These are phyloP conservation scores for Eupithecia tripunctaria DNA, from an alignment of 2,888 invertebrate species.

Conservation along the genomic window DNA sequence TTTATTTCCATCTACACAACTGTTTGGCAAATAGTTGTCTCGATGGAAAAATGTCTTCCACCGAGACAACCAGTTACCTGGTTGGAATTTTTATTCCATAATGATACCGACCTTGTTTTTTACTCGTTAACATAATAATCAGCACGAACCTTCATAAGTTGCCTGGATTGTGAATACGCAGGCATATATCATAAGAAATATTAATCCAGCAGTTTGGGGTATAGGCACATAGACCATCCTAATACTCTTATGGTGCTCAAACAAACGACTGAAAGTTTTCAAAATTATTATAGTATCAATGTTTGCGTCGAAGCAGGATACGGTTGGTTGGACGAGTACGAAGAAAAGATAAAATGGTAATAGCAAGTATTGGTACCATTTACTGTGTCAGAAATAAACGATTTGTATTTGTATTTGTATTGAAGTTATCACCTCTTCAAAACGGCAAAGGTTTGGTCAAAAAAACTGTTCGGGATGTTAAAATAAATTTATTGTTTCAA, in stretches of 20 bases:
- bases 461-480: neutral
- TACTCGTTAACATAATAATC: slow-evolving; percentile 7
- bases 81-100: too few relatives aligned
- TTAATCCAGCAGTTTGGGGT: slow-evolving; percentile 24
- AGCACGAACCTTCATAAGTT: slow-evolving; percentile 19
- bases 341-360: neutral
- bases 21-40: too few relatives aligned
- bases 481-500: too few relatives aligned
- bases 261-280: neutral
- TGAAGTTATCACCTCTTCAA: neutral
- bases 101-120: neutral
- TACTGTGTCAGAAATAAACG: neutral
- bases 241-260: slow-evolving; percentile 5
- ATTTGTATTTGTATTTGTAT: too few relatives aligned
- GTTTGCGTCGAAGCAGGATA: neutral
- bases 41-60: too few relatives aligned
- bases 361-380: too few relatives aligned
- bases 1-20: too few relatives aligned
- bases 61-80: too few relatives aligned
- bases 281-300: neutral
- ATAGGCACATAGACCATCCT: slow-evolving; percentile 27
- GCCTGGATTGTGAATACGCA: slow-evolving; percentile 8
- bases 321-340: neutral
- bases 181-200: slow-evolving; percentile 28
- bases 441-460: neutral